phyloP scores from a whole-genome alignment of 2,797 vertebrate species.

The Emydoidea blandingii region DNA sequence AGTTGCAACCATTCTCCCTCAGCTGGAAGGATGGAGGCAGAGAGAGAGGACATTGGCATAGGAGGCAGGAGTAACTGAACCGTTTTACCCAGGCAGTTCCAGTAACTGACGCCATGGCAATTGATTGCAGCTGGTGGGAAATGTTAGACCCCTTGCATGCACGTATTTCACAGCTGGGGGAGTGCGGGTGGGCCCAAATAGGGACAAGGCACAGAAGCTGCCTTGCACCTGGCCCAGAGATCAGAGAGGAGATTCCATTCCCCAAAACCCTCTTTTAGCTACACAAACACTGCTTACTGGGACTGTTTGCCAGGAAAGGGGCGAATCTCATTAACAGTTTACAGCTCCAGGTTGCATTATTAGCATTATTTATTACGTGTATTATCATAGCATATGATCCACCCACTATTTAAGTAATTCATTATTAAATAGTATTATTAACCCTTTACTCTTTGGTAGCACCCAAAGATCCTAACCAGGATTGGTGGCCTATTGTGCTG shows the following conservation, averaged over 20 bases:
- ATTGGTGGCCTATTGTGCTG: neutral
- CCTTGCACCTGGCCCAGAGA: neutral
- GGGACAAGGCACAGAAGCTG: neutral
- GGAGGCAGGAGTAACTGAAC: neutral
- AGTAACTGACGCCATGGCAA: fast-evolving
- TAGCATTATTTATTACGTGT: neutral
- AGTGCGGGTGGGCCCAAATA: neutral
- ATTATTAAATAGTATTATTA: neutral
- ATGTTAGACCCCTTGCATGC: neutral
- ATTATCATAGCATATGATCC: neutral
- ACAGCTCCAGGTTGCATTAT: neutral
- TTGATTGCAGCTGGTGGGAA: neutral
- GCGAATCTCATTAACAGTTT: neutral
- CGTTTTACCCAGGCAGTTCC: neutral
- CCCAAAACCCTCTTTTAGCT: neutral
- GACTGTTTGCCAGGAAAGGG: neutral
- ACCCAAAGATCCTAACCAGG: neutral
- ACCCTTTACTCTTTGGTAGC: neutral
- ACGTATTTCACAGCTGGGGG: neutral
- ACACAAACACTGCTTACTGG: neutral
- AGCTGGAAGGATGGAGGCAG: neutral
- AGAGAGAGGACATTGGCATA: neutral
- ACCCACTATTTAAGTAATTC: neutral
- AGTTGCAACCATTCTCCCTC: neutral
- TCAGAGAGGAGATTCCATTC: neutral